Evolutionary conservation across 2,113 vertebrate species (phyloP).

Genomic region (Calyptommatus sinebrachiatus): DNA sequence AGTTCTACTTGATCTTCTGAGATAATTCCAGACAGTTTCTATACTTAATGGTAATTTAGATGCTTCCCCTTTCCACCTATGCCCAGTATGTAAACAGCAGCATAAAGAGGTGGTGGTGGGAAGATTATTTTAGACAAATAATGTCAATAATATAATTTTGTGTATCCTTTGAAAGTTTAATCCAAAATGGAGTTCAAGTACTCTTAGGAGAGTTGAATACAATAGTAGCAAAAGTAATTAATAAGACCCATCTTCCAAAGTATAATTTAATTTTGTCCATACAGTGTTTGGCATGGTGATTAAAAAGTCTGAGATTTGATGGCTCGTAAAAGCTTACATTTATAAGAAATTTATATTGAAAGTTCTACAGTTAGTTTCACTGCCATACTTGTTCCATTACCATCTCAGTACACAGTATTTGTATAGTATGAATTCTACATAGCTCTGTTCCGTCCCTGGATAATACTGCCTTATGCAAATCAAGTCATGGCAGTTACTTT

Average conservation of each 20-base stretch:
- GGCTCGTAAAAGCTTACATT: neutral
- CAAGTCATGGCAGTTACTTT: too few relatives aligned
- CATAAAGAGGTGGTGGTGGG: neutral
- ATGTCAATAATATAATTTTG: neutral
- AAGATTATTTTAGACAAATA: constrained; percentile 2
- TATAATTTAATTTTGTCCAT: neutral
- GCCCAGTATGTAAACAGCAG: neutral
- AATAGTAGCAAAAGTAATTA: neutral
- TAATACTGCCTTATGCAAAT: too few relatives aligned
- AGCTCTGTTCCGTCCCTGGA: too few relatives aligned
- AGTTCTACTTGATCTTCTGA: neutral
- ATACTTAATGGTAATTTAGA: neutral
- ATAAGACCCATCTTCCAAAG: neutral
- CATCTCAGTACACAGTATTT: neutral
- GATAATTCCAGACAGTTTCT: neutral
- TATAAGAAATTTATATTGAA: neutral
- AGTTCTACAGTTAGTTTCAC: neutral
- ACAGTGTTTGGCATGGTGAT: neutral
- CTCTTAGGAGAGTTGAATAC: too few relatives aligned
- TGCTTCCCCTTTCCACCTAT: too few relatives aligned
- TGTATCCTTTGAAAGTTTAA: neutral
- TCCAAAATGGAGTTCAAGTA: neutral
- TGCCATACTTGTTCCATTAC: neutral
- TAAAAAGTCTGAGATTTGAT: neutral
- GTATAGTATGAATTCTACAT: neutral